Evolutionary conservation across 2,113 vertebrate species (phyloP).

Genomic region (Microtus montanus): DNA sequence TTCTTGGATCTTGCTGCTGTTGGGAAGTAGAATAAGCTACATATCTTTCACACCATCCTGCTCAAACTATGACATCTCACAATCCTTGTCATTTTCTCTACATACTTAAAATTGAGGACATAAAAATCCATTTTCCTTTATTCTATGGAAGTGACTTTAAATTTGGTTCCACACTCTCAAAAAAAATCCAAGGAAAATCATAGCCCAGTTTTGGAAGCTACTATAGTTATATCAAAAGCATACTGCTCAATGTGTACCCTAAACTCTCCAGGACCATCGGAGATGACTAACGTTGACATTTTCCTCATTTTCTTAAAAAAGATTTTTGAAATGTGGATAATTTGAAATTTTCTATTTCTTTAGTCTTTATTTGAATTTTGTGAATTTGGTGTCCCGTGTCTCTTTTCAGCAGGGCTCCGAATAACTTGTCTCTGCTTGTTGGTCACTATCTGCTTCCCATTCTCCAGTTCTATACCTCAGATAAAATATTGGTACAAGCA

Average conservation of each 20-base stretch:
- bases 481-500: not conserved
- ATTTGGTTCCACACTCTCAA: not conserved
- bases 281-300: conserved; percentile 54
- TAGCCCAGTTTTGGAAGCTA: conserved; percentile 30
- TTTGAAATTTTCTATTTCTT: conserved; percentile 50
- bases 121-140: conserved; percentile 13
- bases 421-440: not conserved
- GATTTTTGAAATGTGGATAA: conserved; percentile 46
- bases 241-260: not conserved
- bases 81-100: not conserved
- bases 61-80: not conserved
- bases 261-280: conserved; percentile 43
- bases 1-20: not conserved
- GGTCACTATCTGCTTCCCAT: not conserved
- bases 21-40: not conserved
- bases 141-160: not conserved
- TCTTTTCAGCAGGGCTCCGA: not conserved
- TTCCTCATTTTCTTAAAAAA: conserved; percentile 16
- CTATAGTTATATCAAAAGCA: not conserved
- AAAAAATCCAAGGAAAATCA: not conserved
- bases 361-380: conserved; percentile 34
- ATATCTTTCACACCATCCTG: not conserved
- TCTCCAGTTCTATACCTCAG: rapidly evolving
- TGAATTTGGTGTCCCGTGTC: not conserved
- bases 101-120: not conserved